Base-by-base conservation (phyloP, 2,888 invertebrate species). In the Cosmia pyralina region DNA sequence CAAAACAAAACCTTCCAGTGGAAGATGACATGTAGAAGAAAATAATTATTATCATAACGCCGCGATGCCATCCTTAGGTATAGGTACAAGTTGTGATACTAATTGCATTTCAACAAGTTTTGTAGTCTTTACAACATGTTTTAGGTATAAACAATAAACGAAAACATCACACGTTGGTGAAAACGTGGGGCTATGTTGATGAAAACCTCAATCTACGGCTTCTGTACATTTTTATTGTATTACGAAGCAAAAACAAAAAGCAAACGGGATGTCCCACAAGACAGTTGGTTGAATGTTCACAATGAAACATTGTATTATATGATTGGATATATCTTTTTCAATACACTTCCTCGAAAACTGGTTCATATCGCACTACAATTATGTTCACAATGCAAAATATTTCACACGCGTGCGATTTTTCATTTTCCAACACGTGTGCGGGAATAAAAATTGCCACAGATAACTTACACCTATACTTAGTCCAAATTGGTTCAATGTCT, bases 261-360 rank as follows among this genome's bases (percentile, higher is more conserved):
- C 28, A 52, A 58, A 13, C 28, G n/a, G 11, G 22, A 52, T 50
- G 50, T 57, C 11, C 17, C 44, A 8, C 13, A 55, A 41, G 7
- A 28, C 53, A 13, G 5, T 52, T 52, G 13, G 17, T 38, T 58
- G 22, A 48, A 41, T 55, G 28, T 34, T 64, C 44, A 64, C 60
- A 65, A 74, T 65, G 41, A 48, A 46, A 74, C 75, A 38, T 55
- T 63, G 53, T 22, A 38, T 55, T 63, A 50, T 22, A 3, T 8
- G 62, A 55, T 66, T 46, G 2, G 17, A 75, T 67, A 63, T 67
- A 52, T 11, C 13, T 50, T 41, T 15, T n/a, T n/a, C n/a, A n/a
- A n/a, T n/a, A n/a, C n/a, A n/a, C n/a, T n/a, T n/a, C n/a, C n/a
- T n/a, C n/a, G n/a, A n/a, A n/a, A n/a, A n/a, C n/a, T n/a, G n/a